A percentile compares a stretch with the other conserved stretches of the same genome.
Evolutionary conservation across 2,113 vertebrate genomes (phyloP).

Genomic region (Chaetorhynchus papuensis): DNA sequence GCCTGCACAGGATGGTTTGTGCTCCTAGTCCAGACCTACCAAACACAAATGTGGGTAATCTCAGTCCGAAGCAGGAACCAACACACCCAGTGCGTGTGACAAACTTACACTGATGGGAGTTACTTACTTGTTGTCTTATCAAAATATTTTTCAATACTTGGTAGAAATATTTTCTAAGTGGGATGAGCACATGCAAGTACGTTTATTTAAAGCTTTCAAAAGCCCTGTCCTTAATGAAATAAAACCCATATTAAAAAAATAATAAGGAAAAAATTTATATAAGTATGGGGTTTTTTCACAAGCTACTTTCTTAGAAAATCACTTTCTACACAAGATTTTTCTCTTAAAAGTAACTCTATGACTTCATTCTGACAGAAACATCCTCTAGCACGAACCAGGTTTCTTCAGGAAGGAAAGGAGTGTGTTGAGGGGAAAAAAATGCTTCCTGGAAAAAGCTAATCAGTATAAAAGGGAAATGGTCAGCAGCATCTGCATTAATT

Average conservation of each 20-base stretch:
- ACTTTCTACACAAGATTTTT: background rate
- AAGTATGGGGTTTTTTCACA: accelerated
- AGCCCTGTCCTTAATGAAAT: background rate
- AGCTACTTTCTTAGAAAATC: background rate
- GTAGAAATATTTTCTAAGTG: background rate
- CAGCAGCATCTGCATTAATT: background rate
- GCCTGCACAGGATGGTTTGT: background rate
- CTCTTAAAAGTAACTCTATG: background rate
- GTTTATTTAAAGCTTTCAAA: background rate
- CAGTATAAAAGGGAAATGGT: conserved; percentile 17
- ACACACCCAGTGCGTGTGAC: background rate
- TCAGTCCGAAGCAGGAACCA: background rate
- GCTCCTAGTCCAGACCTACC: background rate
- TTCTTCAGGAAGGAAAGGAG: conserved; percentile 36
- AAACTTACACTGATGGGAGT: background rate
- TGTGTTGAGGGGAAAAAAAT: background rate
- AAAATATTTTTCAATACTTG: background rate
- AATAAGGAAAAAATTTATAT: background rate
- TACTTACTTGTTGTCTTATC: background rate
- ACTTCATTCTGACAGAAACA: conserved; percentile 27
- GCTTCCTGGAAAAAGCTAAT: conserved; percentile 13
- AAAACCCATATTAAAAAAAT: background rate
- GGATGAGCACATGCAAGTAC: background rate
- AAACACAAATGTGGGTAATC: background rate
- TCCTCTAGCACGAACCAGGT: background rate